A percentile compares a stretch with the other conserved stretches of the same genome.
phyloP scores from a whole-genome alignment of 1,140 invertebrate genomes.

The Bombus huntii region DNA sequence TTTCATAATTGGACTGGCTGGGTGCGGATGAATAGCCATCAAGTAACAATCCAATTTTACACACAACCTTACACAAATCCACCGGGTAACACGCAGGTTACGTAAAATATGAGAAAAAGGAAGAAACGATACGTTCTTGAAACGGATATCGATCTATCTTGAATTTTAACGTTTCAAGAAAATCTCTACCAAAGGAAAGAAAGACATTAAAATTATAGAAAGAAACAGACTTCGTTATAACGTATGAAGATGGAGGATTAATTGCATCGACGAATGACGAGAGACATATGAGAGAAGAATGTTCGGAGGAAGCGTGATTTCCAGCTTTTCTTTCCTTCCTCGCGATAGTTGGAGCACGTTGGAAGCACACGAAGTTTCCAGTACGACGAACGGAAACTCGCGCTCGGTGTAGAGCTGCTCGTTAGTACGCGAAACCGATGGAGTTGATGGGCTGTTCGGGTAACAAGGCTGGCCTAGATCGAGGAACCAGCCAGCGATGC shows the following conservation, averaged over 20 bases:
- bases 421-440: conserved; percentile 25
- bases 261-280: not conserved
- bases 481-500: not conserved
- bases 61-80: not conserved
- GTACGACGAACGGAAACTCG: conserved; percentile 11
- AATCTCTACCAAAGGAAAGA: not conserved
- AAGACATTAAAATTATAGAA: not conserved
- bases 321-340: not conserved
- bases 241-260: not conserved
- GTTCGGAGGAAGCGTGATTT: not conserved
- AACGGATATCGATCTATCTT: no score
- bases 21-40: not conserved
- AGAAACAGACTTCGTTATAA: not conserved
- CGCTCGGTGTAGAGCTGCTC: conserved; percentile 5
- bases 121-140: no score
- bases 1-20: not conserved
- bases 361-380: not conserved
- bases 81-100: not conserved
- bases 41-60: not conserved
- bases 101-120: no score
- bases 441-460: not conserved
- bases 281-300: not conserved
- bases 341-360: not conserved
- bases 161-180: no score
- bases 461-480: conserved; percentile 40